Evolutionary conservation across 2,113 vertebrate species (phyloP).

Genomic region (Cervus canadensis): DNA sequence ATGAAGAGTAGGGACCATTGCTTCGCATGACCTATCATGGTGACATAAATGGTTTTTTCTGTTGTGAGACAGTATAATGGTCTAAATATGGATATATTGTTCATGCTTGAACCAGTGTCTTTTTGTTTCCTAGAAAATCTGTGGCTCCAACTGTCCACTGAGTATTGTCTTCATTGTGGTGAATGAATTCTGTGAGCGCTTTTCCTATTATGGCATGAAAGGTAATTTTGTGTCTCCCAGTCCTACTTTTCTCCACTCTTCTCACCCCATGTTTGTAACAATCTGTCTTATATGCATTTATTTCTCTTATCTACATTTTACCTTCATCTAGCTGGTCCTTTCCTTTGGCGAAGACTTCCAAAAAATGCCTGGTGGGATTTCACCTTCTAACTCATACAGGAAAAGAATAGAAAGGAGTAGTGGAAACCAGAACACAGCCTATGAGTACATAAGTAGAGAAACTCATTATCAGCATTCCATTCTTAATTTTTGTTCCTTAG

Average conservation of each 20-base stretch:
- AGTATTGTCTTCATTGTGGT: conserved; percentile 97
- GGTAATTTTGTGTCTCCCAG: conserved; percentile 79
- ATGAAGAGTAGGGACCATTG: background rate
- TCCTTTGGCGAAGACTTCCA: background rate
- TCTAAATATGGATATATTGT: background rate
- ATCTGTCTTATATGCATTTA: background rate
- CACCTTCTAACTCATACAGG: background rate
- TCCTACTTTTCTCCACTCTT: background rate
- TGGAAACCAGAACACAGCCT: background rate
- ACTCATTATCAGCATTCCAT: background rate
- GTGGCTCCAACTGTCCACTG: conserved; percentile 92
- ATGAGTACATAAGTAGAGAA: background rate
- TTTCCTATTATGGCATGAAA: conserved; percentile 99
- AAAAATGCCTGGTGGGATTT: background rate
- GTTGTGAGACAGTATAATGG: background rate
- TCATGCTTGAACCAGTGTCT: background rate
- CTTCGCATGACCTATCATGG: background rate
- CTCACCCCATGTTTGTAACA: background rate
- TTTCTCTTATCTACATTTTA: background rate
- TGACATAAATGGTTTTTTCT: background rate
- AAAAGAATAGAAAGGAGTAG: background rate
- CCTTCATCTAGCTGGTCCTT: background rate
- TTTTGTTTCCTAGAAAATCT: conserved; percentile 87
- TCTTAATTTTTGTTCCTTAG: background rate
- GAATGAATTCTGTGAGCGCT: conserved; percentile 98